Conservation (phyloP, 1,140 invertebrate genomes). For the Coenobita brevimanus region DNA sequence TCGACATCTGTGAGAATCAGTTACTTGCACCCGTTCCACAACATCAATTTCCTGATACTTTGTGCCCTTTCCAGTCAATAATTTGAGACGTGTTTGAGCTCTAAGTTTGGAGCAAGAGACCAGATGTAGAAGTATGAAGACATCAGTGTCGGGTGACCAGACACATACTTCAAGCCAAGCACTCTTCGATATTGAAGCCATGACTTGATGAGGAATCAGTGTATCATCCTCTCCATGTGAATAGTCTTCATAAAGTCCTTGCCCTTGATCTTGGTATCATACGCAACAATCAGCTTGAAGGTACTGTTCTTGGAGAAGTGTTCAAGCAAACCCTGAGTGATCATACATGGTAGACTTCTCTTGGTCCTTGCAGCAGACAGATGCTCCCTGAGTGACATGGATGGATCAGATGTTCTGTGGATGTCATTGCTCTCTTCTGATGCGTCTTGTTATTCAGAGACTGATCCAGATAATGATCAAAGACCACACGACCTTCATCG, state of each 20-base stretch:
- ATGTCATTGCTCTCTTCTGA: not conserved
- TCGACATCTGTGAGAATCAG: not conserved
- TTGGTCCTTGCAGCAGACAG: not conserved
- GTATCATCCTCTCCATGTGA: conserved; percentile 30
- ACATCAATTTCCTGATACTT: conserved; percentile 21
- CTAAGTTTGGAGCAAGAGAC: not conserved
- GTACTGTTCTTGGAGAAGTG: not conserved
- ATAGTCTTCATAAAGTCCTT: not conserved
- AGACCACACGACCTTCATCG: not conserved
- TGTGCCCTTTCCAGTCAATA: conserved; percentile 10
- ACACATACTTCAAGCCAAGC: not conserved
- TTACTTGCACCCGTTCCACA: not conserved
- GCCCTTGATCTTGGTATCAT: conserved; percentile 21
- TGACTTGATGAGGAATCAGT: not conserved
- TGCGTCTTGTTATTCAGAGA: conserved; percentile 16
- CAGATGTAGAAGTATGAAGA: conserved; percentile 13
- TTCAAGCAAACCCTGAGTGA: not conserved
- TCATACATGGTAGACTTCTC: not conserved
- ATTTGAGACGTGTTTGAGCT: conserved; percentile 14
- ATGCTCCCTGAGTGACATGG: not conserved
- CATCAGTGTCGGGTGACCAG: conserved; percentile 24
- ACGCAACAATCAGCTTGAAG: not conserved
- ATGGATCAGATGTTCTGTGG: conserved; percentile 16
- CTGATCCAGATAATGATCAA: conserved; percentile 1
- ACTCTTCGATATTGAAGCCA: not conserved